A percentile compares a stretch with the other conserved stretches of the same genome.
phyloP scores from a whole-genome alignment of 2,797 vertebrate genomes.

The Peromyscus nudipes region DNA sequence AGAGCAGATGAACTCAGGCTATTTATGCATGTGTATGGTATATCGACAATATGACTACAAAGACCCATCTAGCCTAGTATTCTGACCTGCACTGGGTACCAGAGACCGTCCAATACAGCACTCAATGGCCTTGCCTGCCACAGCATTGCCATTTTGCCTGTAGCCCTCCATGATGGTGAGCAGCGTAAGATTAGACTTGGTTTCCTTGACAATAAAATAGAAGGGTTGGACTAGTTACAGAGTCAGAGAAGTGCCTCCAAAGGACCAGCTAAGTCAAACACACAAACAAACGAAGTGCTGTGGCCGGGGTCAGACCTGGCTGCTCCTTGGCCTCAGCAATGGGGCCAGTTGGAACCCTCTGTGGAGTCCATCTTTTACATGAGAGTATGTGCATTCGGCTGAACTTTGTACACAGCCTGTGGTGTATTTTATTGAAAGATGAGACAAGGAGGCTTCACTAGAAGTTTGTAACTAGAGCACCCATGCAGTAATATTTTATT shows the following conservation, averaged over 20 bases:
- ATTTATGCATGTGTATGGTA: not conserved
- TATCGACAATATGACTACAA: constrained; percentile 3
- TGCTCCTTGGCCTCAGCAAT: not conserved
- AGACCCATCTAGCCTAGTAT: not conserved
- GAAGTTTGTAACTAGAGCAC: not conserved
- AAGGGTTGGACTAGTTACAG: not conserved
- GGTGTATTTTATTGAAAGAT: constrained; percentile 11
- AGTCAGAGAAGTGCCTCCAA: not conserved
- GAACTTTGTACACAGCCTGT: not conserved
- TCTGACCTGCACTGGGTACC: not conserved
- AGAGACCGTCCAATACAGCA: not conserved
- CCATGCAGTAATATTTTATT: too few relatives aligned
- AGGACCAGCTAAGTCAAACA: not conserved
- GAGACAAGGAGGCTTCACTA: not conserved
- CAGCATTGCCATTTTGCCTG: not conserved
- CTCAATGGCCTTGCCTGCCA: not conserved
- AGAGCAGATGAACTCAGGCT: constrained; percentile 32
- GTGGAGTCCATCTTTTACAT: not conserved
- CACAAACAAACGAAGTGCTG: not conserved
- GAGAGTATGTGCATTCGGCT: not conserved
- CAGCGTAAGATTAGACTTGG: not conserved
- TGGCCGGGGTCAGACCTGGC: not conserved
- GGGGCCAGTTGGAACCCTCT: not conserved
- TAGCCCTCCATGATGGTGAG: not conserved
- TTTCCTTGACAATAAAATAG: constrained; percentile 4